A percentile compares a stretch with the other conserved stretches of the same genome.
These are phyloP conservation scores for Caenorhabditis doughertyi DNA, from an alignment of 2,888 invertebrate species.

Conservation along the genomic window DNA sequence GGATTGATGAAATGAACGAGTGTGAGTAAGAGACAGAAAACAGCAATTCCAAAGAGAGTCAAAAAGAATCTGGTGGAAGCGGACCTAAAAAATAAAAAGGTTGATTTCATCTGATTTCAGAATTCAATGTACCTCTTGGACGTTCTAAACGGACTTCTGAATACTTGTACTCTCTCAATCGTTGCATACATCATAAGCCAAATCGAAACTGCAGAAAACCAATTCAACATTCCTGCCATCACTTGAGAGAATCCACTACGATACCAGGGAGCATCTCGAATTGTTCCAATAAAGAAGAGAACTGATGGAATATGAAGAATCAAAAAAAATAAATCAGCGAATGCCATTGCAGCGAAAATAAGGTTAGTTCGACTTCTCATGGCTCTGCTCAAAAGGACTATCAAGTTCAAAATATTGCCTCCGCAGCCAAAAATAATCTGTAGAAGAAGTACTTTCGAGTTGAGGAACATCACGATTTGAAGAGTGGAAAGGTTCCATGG, in stretches of 20 bases:
- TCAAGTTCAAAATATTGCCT: slow-evolving; percentile 74
- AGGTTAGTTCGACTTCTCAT: slow-evolving; percentile 76
- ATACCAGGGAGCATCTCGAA: slow-evolving; percentile 62
- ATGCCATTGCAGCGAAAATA: slow-evolving; percentile 77
- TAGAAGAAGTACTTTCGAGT: slow-evolving; percentile 64
- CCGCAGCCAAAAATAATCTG: slow-evolving; percentile 74
- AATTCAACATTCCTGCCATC: slow-evolving; percentile 68
- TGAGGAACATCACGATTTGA: slow-evolving; percentile 59
- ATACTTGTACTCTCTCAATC: slow-evolving; percentile 74
- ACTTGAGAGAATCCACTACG: slow-evolving; percentile 60
- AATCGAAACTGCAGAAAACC: slow-evolving; percentile 75
- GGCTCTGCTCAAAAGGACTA: slow-evolving; percentile 72
- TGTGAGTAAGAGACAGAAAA: slow-evolving; percentile 63
- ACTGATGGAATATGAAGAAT: slow-evolving; percentile 65
- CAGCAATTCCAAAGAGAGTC: slow-evolving; percentile 61
- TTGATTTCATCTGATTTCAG: background rate
- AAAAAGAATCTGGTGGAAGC: slow-evolving; percentile 67
- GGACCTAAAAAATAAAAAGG: slow-evolving; percentile 39
- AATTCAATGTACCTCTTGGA: slow-evolving; percentile 40
- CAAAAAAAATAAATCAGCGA: slow-evolving; percentile 75
- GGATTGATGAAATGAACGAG: slow-evolving; percentile 63
- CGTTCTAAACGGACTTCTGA: slow-evolving; percentile 67
- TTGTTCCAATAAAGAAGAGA: slow-evolving; percentile 67
- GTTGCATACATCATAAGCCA: slow-evolving; percentile 78
- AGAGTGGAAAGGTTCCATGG: slow-evolving; percentile 27